A percentile compares a stretch with the other conserved stretches of the same genome.
Conservation (phyloP, 2,113 vertebrate species). For the Hippotragus niger region DNA sequence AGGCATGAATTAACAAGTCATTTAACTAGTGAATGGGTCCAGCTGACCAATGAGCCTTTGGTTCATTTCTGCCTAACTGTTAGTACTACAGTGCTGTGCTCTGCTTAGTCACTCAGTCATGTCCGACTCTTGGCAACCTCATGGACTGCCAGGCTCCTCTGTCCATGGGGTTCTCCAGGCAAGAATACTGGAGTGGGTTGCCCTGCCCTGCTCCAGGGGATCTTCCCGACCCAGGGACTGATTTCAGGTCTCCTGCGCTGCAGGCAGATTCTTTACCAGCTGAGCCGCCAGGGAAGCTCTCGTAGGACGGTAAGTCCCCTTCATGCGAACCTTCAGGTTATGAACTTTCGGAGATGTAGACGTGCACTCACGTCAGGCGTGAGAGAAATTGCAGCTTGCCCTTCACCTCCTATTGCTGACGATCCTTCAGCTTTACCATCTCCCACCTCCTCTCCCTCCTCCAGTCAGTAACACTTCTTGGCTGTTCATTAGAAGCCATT, state of each 20-base stretch:
- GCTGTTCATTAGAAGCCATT: not conserved
- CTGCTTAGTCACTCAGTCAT: not conserved
- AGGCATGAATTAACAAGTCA: not conserved
- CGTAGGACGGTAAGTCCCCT: not conserved
- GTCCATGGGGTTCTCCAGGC: not conserved
- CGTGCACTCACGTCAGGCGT: not conserved
- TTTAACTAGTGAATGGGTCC: not conserved
- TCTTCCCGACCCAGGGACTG: not conserved
- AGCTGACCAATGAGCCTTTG: not conserved
- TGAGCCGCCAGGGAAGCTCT: not conserved
- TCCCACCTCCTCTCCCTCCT: not conserved
- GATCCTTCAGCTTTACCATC: not conserved
- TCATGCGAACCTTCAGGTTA: not conserved
- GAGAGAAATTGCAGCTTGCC: not conserved
- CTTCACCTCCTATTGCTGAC: not conserved
- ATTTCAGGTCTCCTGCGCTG: not conserved
- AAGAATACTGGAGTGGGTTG: not conserved
- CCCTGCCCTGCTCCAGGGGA: not conserved
- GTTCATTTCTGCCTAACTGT: not conserved
- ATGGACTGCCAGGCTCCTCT: not conserved
- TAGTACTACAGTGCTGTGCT: not conserved
- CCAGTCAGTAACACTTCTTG: not conserved
- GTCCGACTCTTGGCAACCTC: not conserved
- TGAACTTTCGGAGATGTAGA: not conserved
- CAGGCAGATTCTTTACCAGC: not conserved